Percentiles rank a stretch among this genome's conserved stretches.
Evolutionary conservation across 2,888 invertebrate species (phyloP).

Genomic region (Cabera pusaria): DNA sequence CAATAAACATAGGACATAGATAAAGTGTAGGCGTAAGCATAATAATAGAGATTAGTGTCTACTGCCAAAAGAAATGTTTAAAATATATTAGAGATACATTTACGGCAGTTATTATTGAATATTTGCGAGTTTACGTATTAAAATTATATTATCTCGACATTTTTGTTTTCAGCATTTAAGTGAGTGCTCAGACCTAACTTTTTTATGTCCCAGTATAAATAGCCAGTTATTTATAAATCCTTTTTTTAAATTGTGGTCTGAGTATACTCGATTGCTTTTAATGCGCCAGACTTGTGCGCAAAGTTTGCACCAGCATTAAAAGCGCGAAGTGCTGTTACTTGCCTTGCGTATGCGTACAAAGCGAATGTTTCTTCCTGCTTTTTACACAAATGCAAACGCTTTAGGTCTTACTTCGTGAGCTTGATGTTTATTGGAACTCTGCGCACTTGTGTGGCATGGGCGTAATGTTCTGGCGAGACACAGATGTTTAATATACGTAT

Average conservation of each 20-base stretch:
- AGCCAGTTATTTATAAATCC: conserved; percentile 19
- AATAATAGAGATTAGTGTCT: conserved; percentile 60
- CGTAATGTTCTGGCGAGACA: conserved; percentile 51
- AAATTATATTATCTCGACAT: conserved; percentile 56
- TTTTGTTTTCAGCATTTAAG: conserved; percentile 72
- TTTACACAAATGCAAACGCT: no score
- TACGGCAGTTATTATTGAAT: conserved; percentile 61
- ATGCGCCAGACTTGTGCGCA: no score
- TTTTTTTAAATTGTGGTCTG: conserved; percentile 22
- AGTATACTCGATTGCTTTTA: conserved; percentile 45
- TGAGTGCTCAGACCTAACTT: conserved; percentile 12
- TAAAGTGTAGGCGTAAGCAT: conserved; percentile 67
- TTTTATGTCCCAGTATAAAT: conserved; percentile 10
- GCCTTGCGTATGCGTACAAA: no score
- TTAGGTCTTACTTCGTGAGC: no score
- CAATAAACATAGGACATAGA: conserved; percentile 64
- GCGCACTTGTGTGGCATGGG: no score
- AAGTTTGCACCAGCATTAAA: no score
- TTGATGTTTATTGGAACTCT: no score
- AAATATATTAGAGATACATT: conserved; percentile 47
- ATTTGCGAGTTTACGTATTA: conserved; percentile 41
- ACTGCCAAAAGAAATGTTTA: conserved; percentile 66
- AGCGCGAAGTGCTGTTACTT: no score
- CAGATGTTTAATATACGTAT: conserved; percentile 74
- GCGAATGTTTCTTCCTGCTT: no score